phyloP scores from a whole-genome alignment of 2,888 invertebrate species.

The Pseudanteris insignis region DNA sequence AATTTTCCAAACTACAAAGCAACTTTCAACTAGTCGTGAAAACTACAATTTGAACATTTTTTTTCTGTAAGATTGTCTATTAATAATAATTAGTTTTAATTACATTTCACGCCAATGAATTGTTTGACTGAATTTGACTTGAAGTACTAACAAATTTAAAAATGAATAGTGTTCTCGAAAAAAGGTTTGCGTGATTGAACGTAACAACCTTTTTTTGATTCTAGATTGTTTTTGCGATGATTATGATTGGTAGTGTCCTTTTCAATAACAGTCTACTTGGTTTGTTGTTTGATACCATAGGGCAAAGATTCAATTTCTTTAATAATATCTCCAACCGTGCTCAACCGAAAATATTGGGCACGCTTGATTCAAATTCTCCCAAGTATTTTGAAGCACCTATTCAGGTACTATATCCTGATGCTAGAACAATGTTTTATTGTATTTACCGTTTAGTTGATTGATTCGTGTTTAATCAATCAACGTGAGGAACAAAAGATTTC shows the following conservation, averaged over 20 bases:
- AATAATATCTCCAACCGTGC: slow-evolving; percentile 51
- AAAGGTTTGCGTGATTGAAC: slow-evolving; percentile 43
- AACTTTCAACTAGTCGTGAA: too few relatives aligned
- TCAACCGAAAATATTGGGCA: slow-evolving; percentile 49
- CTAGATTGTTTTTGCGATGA: slow-evolving; percentile 62
- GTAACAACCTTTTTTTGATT: slow-evolving; percentile 55
- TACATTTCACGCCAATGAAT: too few relatives aligned
- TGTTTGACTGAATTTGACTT: too few relatives aligned
- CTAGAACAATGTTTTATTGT: too few relatives aligned
- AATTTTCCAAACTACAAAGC: too few relatives aligned
- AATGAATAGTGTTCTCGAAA: slow-evolving; percentile 15
- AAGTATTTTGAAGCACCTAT: slow-evolving; percentile 58
- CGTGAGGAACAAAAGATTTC: too few relatives aligned
- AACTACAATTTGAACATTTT: too few relatives aligned
- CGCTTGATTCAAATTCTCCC: slow-evolving; percentile 51
- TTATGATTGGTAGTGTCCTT: slow-evolving; percentile 60
- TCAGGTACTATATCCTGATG: too few relatives aligned
- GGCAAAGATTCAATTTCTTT: slow-evolving; percentile 54
- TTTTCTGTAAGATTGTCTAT: too few relatives aligned
- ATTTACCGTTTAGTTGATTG: too few relatives aligned
- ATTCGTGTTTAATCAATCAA: too few relatives aligned
- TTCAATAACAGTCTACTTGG: slow-evolving; percentile 59
- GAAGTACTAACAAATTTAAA: slow-evolving; percentile 1
- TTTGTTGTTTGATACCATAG: slow-evolving; percentile 57
- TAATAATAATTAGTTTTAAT: too few relatives aligned